Base-by-base conservation (phyloP, 2,797 vertebrate species). In the Podarcis siculus region DNA sequence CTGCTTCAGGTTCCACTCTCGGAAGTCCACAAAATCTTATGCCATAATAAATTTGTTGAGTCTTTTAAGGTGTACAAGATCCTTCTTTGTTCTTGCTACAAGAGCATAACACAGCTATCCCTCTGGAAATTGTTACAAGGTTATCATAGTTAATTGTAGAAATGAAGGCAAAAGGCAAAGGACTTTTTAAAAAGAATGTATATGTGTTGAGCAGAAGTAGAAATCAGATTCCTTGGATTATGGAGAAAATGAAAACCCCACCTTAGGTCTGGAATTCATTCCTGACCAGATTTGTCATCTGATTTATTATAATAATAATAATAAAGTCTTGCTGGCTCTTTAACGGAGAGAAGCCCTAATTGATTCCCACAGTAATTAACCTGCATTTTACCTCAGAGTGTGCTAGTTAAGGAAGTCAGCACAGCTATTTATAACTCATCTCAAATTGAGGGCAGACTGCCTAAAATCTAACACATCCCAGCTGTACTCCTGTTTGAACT, bases 401-500 rank as follows among this genome's bases (percentile, higher is more conserved):
- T 97, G 96, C 97, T 98, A 97, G 97, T 98, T 97, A 97, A 98
- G 97, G 97, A 98, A 98, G 98, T 98, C 98, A 96, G 96, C 96
- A 94, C 94, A 96, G 98, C 98, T 99, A 98, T 99, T 99, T 98
- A 98, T 98, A 99, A 98, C 97, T 97, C 97, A 97, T 97, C 98
- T 97, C 97, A 98, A 98, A 98, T 98, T 98, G 97, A 98, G 98
- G 98, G 98, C 98, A 98, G 98, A 97, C 97, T 98, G 98, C 98
- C 98, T 98, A 98, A 98, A 98, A 98, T 98, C 97, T 98, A 99
- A 98, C 98, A 98, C 98, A 98, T 98, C 98, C 98, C 98, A 98
- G 98, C 98, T 99, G 98, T 98, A 98, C 98, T 98, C 97, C 98
- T 98, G 98, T 98, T 98, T 98, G 98, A 98, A 98, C 98, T 98